Conservation (phyloP, 2,113 vertebrate species). For the Psilopogon haemacephalus region DNA sequence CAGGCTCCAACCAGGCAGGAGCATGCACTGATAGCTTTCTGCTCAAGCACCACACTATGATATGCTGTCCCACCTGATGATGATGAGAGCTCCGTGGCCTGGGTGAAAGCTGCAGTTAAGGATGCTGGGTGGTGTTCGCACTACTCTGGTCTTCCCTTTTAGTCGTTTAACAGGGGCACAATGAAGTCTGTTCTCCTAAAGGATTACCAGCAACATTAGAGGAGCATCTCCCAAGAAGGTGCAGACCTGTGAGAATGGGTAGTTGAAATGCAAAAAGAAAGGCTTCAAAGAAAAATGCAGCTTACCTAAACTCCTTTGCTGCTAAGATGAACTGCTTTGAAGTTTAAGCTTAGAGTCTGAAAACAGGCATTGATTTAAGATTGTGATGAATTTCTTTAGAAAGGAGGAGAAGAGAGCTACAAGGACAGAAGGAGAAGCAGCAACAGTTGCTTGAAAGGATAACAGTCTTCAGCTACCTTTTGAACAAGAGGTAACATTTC, state of each 20-base stretch:
- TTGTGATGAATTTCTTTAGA: background rate
- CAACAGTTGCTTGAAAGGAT: background rate
- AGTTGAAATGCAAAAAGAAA: too few relatives aligned
- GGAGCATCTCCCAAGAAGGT: background rate
- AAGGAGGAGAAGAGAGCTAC: background rate
- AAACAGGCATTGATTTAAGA: background rate
- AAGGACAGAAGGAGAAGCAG: background rate
- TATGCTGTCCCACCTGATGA: background rate
- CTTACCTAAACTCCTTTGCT: background rate
- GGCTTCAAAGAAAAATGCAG: background rate
- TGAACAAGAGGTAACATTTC: background rate
- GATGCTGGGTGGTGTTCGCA: background rate
- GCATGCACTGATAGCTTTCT: background rate
- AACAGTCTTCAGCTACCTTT: background rate
- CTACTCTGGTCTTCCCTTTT: background rate
- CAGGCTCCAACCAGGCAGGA: rapidly evolving
- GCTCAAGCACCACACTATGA: rapidly evolving
- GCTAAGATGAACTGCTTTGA: background rate
- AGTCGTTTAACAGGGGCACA: background rate
- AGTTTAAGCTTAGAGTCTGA: background rate
- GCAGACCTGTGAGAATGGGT: background rate
- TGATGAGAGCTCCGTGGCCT: background rate
- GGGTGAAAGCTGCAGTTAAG: too few relatives aligned
- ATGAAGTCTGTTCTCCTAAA: background rate
- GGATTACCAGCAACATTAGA: background rate